Evolutionary conservation across 2,797 vertebrate genomes (phyloP).

Genomic region (Pampus argenteus): DNA sequence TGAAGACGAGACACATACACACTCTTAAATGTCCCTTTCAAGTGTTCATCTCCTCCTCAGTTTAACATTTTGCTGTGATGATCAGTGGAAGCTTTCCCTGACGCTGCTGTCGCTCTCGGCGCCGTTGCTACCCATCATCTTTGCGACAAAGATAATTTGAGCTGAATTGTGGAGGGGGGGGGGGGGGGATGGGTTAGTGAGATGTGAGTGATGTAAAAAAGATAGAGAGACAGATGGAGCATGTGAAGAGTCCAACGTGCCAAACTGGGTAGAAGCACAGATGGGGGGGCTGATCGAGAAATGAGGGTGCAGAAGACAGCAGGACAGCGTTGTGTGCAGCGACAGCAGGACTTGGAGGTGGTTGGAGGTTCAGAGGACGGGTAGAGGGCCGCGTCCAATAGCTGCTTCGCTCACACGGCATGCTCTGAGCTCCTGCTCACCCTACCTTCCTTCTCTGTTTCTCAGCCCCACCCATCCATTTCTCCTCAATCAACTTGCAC

Average conservation of each 20-base stretch:
- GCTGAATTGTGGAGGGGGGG: not conserved
- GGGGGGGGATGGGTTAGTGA: not conserved
- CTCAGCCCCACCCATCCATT: conserved; percentile 7
- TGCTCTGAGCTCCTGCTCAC: not conserved
- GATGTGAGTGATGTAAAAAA: conserved; percentile 31
- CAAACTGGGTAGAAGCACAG: conserved; percentile 29
- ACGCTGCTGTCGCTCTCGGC: conserved; percentile 18
- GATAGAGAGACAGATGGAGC: conserved; percentile 29
- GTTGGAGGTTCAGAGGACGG: conserved; percentile 8
- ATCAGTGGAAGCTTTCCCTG: conserved; percentile 10
- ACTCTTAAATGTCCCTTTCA: conserved; percentile 45
- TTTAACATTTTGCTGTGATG: conserved; percentile 40
- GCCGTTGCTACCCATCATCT: conserved; percentile 32
- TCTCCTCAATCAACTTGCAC: conserved; percentile 15
- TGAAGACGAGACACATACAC: conserved; percentile 9
- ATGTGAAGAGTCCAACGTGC: conserved; percentile 25
- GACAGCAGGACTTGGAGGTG: no score
- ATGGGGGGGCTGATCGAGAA: not conserved
- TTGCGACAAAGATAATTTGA: conserved; percentile 23
- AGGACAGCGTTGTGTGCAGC: conserved; percentile 5
- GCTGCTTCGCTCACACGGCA: conserved; percentile 3
- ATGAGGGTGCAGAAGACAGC: conserved; percentile 1
- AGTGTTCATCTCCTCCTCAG: conserved; percentile 30
- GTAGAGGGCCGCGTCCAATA: not conserved
- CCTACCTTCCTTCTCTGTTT: not conserved